Evolutionary conservation across 2,113 vertebrate species (phyloP), one percentile per base, ranked within the genome.

Genomic region (Oreochromis aureus): DNA sequence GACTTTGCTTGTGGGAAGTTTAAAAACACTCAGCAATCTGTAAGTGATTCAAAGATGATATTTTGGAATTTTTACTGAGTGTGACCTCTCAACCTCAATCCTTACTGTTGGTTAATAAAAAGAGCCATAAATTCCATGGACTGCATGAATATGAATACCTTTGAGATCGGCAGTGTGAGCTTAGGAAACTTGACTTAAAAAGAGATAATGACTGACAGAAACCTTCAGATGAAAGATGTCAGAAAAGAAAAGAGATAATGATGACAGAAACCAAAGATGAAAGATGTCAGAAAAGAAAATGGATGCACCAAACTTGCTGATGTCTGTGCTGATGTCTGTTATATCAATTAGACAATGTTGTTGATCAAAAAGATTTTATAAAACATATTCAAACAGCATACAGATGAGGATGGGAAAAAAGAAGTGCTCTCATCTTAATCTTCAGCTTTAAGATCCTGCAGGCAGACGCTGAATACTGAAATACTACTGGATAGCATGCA

Each of bases 21-120:
- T 81, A 59, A n/a, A n/a, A n/a, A n/a, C 66, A 89, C 78, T 95
- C 93, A 95, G 94, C 92, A 92, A 86, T 92, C 89, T 92, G 82
- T 93, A 87, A 91, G 89, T 92, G 93, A 93, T 93, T n/a, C n/a
- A n/a, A n/a, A n/a, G n/a, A n/a, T n/a, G n/a, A n/a, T n/a, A n/a
- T n/a, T n/a, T n/a, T n/a, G n/a, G n/a, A n/a, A n/a, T n/a, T n/a
- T n/a, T n/a, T n/a, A n/a, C n/a, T n/a, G n/a, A n/a, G n/a, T n/a
- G n/a, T n/a, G n/a, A n/a, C n/a, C n/a, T n/a, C n/a, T n/a, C n/a
- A n/a, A n/a, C n/a, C n/a, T n/a, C n/a, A n/a, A 39, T 71, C 82
- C 87, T 81, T 73, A 59, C 58, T 59, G 78, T 82, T 89, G 48
- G 82, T 69, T 79, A 46, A n/a, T n/a, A n/a, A n/a, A n/a, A n/a